Conservation (phyloP, 1,140 invertebrate species). For the Anastrepha obliqua region DNA sequence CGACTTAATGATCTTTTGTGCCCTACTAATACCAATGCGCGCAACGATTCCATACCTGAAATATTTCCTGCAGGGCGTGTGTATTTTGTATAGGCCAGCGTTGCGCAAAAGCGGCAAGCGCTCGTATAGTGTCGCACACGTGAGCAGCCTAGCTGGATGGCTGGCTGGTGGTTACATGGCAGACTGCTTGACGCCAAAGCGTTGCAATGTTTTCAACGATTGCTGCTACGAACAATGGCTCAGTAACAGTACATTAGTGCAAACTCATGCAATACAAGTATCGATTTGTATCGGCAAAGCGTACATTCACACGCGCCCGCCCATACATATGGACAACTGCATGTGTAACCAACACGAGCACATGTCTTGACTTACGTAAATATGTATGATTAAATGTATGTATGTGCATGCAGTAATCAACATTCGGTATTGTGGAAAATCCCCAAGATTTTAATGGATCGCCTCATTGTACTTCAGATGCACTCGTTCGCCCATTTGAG, state of each 20-base stretch:
- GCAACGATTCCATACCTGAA: background rate
- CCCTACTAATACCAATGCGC: too few relatives aligned
- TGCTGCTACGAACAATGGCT: conserved; percentile 13
- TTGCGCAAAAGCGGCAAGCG: background rate
- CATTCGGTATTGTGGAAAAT: background rate
- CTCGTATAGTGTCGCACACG: background rate
- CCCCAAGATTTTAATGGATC: conserved; percentile 31
- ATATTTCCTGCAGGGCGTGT: background rate
- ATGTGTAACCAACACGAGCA: too few relatives aligned
- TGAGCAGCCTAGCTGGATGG: background rate
- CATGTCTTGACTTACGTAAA: background rate
- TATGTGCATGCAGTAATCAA: background rate
- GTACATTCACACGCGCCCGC: background rate
- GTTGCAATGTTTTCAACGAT: background rate
- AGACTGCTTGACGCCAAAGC: conserved; percentile 35
- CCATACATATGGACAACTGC: too few relatives aligned
- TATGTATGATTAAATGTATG: background rate
- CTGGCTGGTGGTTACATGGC: background rate
- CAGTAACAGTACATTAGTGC: background rate
- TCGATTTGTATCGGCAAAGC: conserved; percentile 22
- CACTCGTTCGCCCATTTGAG: background rate
- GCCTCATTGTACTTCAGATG: background rate
- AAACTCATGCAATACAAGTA: conserved; percentile 19
- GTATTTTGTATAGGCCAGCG: background rate
- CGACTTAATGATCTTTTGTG: too few relatives aligned